Evolutionary conservation across 2,888 invertebrate species (phyloP), one percentile per base, ranked within the genome.

Genomic region (Pardosa pseudoannulata): DNA sequence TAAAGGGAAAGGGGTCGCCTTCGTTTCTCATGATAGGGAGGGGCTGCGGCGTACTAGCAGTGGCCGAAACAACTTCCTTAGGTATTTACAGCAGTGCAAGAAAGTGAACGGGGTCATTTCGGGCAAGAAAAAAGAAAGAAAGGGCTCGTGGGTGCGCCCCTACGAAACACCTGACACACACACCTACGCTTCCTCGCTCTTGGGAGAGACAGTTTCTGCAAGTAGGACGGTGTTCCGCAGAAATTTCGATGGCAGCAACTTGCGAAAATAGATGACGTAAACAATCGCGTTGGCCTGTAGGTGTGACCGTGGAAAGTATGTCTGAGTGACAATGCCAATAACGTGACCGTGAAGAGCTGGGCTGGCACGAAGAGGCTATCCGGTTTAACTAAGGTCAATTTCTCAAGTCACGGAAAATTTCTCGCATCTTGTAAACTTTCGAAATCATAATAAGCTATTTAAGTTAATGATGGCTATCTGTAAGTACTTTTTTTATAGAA

Each of bases 41-140:
- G 36, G 36, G 36, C 36, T 36, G 36, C 36, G 6, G 36, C 36
- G n/a, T 56, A 56, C 29, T 28, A 65, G 29, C 29, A 65, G 28
- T 68, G 32, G n/a, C 7, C n/a, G 31, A 68, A 68, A 68, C 23
- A 27, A 28, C 23, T 56, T 23, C 23, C 23, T n/a, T 19, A 56
- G 56, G 16, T 27, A 41, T 62, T 36, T 64, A 29, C 19, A 29
- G 68, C 70, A 36, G 36, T 36, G 36, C 36, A 36, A 19, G 82
- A 31, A 76, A 70, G 64, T 79, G 71, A 82, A 82, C 76, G 71
- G 82, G 82, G 82, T 82, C 82, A 82, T 41, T 76, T 70, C 36
- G 9, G 36, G 9, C 5, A 36, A 36, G 36, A 36, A 36, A 36
- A 9, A 36, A 9, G 6, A 36, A 36, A 36, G 36, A 5, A 36